Evolutionary conservation across 1,140 invertebrate genomes (phyloP), one percentile per base, ranked within the genome.

Genomic region (Alviniconcha marisindica): DNA sequence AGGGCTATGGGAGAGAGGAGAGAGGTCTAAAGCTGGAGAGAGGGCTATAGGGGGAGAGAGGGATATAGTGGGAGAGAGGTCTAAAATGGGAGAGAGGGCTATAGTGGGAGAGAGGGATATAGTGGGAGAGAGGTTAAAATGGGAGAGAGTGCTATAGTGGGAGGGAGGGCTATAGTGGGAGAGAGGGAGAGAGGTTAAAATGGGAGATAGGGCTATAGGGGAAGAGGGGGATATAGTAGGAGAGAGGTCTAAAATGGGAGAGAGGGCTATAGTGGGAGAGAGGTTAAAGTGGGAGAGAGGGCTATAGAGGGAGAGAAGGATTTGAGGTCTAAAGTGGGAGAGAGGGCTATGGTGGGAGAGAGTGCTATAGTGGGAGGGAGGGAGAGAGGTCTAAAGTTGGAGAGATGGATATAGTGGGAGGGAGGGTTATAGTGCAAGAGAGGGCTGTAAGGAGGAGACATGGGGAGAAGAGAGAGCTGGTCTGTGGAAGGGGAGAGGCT

Each of bases 121-220:
- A 21, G 21, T 12, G 48, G 48, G 12, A 21, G 48, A 12, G 48
- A 21, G 48, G 48, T 21, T 10, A 69, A n/a, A 3, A 3, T 1
- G 14, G 1, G 10, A 28, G 5, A 69, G 12, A 51, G 21, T 21
- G 12, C 48, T 51, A 21, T 21, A 15, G 12, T 12, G 48, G 48
- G 1, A 51, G 48, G 12, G 21, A 15, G 48, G 48, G 48, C 12
- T 15, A 15, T 51, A 21, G 21, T 21, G 69, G 31, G 69, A 38
- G 69, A 71, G 69, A 40, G 38, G 36, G 38, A 71, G 69, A 38
- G 69, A 38, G 69, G 21, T n/a, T n/a, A 71, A 28, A 71, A 15
- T 18, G 66, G 18, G 31, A 40, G 21, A 36, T 5, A 14, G 31
- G 21, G 69, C 28, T 33, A 31, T 5, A 24, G 21, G 18, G 14